Conservation (phyloP, 2,888 invertebrate genomes). For the Pandemis heparana region DNA sequence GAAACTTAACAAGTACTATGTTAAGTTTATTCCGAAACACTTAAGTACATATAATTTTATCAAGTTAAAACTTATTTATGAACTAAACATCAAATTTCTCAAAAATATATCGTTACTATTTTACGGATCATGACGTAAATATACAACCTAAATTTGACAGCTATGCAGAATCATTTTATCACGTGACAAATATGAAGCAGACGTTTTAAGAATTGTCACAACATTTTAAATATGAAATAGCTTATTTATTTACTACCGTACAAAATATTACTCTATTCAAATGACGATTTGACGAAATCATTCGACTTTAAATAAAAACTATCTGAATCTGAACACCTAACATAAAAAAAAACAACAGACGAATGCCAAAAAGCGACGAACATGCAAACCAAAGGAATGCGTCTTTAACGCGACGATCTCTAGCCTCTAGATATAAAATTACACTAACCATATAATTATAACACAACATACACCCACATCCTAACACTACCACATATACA, state of each 20-base stretch:
- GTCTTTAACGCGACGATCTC: neutral
- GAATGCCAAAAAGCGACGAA: slow-evolving; percentile 29
- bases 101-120: slow-evolving; percentile 2
- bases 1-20: neutral
- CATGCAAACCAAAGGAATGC: slow-evolving; percentile 31
- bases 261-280: neutral
- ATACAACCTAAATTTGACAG: neutral
- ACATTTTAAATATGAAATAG: too few species aligned
- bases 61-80: slow-evolving; percentile 10
- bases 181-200: neutral
- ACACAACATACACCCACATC: slow-evolving; percentile 8
- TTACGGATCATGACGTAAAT: neutral
- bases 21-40: slow-evolving; percentile 1
- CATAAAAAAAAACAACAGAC: neutral
- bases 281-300: neutral
- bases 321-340: neutral
- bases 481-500: slow-evolving; percentile 49
- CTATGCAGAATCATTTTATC: neutral
- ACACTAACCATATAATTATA: neutral
- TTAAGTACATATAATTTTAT: slow-evolving; percentile 10
- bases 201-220: too few species aligned
- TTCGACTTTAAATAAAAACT: neutral
- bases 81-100: slow-evolving; percentile 20
- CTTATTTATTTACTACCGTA: too few species aligned
- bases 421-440: neutral